Conservation (phyloP, 2,797 vertebrate genomes). For the Epinephelus coioides region DNA sequence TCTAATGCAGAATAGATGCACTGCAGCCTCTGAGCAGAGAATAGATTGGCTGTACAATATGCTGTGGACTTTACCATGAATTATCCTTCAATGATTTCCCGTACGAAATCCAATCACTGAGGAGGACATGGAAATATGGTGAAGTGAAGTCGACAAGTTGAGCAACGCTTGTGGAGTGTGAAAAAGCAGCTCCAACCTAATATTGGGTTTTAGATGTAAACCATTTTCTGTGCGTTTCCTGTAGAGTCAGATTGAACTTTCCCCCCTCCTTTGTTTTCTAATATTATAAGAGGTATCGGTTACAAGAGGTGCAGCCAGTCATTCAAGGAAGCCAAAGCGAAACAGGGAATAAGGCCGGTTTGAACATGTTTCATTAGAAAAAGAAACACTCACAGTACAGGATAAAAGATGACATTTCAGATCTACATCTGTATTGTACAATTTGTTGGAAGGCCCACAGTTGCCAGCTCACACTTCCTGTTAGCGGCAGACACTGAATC, state of each 20-base stretch:
- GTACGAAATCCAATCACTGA: constrained; percentile 7
- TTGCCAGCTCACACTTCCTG: not conserved
- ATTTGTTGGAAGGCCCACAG: not conserved
- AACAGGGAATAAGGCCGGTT: constrained; percentile 14
- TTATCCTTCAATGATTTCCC: not conserved
- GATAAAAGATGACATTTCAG: not conserved
- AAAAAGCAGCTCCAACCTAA: constrained; percentile 25
- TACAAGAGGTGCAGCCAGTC: not conserved
- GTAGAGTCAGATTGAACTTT: not conserved
- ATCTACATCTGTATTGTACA: not conserved
- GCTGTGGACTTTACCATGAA: not conserved
- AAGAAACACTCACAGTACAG: not conserved
- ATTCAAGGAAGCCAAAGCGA: constrained; percentile 4
- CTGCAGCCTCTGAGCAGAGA: not conserved
- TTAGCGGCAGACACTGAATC: not conserved
- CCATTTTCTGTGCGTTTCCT: not conserved
- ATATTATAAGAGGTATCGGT: not conserved
- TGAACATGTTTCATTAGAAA: not conserved
- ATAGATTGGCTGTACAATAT: not conserved
- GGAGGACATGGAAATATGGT: not conserved
- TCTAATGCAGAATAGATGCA: not conserved
- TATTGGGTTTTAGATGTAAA: constrained; percentile 21
- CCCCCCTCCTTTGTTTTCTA: not conserved
- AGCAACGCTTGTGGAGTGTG: not conserved
- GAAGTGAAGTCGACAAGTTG: constrained; percentile 21